Evolutionary conservation across 2,113 vertebrate species (phyloP).

Genomic region (Monarcha castaneiventris): DNA sequence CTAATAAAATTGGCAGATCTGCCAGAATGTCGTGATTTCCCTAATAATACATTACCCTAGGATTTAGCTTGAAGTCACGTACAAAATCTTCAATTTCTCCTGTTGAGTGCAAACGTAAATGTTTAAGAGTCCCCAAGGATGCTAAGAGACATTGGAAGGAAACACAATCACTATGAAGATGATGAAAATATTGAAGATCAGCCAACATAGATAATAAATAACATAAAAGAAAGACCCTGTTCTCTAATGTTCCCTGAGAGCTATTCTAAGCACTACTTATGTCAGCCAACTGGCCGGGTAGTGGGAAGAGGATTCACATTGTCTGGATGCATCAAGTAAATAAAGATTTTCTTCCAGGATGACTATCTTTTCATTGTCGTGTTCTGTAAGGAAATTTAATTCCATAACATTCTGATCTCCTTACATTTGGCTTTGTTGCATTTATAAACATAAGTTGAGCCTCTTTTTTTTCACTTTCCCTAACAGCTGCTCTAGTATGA

Average conservation of each 20-base stretch:
- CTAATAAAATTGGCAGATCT: conserved; percentile 5
- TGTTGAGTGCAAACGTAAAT: conserved; percentile 44
- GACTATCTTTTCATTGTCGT: background rate
- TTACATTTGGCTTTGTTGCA: background rate
- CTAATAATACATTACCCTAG: background rate
- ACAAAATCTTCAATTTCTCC: conserved; percentile 46
- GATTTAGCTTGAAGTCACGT: conserved; percentile 47
- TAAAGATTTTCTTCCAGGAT: background rate
- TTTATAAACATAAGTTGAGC: background rate
- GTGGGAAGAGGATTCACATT: background rate
- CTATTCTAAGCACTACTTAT: conserved; percentile 27
- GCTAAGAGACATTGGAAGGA: conserved; percentile 48
- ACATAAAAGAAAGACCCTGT: conserved; percentile 44
- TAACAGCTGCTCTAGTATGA: background rate
- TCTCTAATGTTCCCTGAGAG: conserved; percentile 44
- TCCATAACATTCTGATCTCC: background rate
- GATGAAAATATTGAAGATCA: conserved; percentile 61
- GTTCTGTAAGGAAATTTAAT: background rate
- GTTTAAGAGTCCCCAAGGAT: conserved; percentile 44
- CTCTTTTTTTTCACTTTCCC: background rate
- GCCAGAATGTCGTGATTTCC: background rate
- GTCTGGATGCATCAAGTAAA: background rate
- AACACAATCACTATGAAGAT: conserved; percentile 56
- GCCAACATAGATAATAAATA: conserved; percentile 64
- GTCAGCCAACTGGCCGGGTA: background rate